These are phyloP conservation scores for Melipona quadrifasciata DNA, from an alignment of 1,140 invertebrate species.

Conservation along the genomic window DNA sequence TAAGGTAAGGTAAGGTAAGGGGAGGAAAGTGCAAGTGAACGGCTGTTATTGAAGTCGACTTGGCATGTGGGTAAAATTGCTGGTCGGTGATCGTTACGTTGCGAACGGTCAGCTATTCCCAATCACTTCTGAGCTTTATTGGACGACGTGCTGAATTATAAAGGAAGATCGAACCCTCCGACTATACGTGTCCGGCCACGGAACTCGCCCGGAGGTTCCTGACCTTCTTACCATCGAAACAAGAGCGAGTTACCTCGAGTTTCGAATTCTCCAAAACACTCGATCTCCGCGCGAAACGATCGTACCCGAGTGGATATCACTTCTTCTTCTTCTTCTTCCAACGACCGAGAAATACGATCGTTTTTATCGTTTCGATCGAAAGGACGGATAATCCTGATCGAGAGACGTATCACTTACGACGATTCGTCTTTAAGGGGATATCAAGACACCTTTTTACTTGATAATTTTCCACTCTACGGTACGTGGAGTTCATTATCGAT, in stretches of 20 bases:
- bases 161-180: slow-evolving; percentile 69
- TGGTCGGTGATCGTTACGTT: slow-evolving; percentile 65
- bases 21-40: slow-evolving; percentile 38
- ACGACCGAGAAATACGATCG: too few relatives aligned
- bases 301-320: too few relatives aligned
- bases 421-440: too few relatives aligned
- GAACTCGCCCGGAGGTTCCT: slow-evolving; percentile 53
- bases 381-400: too few relatives aligned
- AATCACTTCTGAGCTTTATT: slow-evolving; percentile 76
- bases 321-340: too few relatives aligned
- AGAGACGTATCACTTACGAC: too few relatives aligned
- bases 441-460: too few relatives aligned
- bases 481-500: too few relatives aligned
- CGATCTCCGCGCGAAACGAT: too few relatives aligned
- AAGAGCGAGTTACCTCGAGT: neutral
- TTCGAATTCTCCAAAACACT: neutral
- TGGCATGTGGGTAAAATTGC: slow-evolving; percentile 64
- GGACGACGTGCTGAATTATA: slow-evolving; percentile 76
- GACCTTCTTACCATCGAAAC: slow-evolving; percentile 54
- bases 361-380: too few relatives aligned
- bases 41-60: slow-evolving; percentile 61
- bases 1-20: too few relatives aligned
- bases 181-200: slow-evolving; percentile 33
- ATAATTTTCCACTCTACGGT: too few relatives aligned
- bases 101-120: slow-evolving; percentile 68